Evolutionary conservation across 1,140 invertebrate species (phyloP), one percentile per base, ranked within the genome.

Genomic region (Ceratoteleas bidentatus): DNA sequence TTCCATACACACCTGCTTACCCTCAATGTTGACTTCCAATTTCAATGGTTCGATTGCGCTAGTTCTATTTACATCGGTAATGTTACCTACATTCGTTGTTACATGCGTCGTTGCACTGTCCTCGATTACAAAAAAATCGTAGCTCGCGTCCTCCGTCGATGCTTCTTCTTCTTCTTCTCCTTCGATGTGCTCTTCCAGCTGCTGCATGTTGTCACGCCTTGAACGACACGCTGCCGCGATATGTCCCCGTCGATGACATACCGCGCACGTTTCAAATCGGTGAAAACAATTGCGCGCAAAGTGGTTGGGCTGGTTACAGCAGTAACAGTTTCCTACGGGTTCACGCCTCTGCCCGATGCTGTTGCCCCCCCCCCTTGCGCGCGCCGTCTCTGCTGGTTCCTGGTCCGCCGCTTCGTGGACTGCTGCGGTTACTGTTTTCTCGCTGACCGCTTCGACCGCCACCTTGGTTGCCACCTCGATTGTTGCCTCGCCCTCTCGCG

Each of bases 221-320:
- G 49, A 16, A n/a, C 61, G 61, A 11, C 61, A 65, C 4, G 15
- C 50, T 7, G 9, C 14, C 6, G 33, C 61, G 16, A 65, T 65
- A 34, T 53, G 61, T 8, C 49, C 61, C 14, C 24, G 36, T 6
- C 61, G 61, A 4, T 65, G 49, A n/a, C 61, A 65, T 9, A 8
- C 11, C 7, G 49, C 9, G 36, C 61, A 65, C 32, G 33, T 57
- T 4, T 57, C n/a, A 38, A 38, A 57, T 0, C 54, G 13, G 24
- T 53, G 49, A 32, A 53, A 53, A 40, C 49, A 53, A 36, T 66
- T 36, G 13, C 38, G 7, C 0, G 61, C 61, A 0, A 53, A 32
- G 32, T 65, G 61, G 14, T 65, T 65, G 0, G 61, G 61, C 15
- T 53, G 49, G 34, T 9, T 49, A 13, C 62, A 65, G 15, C 58